These are phyloP conservation scores for Microtus montanus DNA, from an alignment of 2,113 vertebrate species.

Conservation along the genomic window DNA sequence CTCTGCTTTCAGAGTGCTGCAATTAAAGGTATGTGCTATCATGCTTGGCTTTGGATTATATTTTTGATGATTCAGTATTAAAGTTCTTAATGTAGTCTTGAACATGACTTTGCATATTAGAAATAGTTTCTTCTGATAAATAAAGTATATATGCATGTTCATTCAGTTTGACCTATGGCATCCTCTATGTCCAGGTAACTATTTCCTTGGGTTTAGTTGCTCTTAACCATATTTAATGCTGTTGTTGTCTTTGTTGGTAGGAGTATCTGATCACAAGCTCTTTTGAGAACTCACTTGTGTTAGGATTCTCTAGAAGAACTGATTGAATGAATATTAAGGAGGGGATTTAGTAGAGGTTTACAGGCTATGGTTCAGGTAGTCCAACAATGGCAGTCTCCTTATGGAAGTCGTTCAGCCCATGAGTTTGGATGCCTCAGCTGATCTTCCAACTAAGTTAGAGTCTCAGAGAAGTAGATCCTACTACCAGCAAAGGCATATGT, in stretches of 20 bases:
- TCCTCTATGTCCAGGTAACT: background rate
- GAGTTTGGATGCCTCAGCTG: background rate
- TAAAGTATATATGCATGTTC: background rate
- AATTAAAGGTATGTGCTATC: background rate
- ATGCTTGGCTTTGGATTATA: background rate
- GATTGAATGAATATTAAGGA: background rate
- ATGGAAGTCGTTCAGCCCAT: background rate
- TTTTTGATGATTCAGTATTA: slow-evolving; percentile 41
- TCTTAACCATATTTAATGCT: background rate
- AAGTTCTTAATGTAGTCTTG: background rate
- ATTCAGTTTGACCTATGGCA: slow-evolving; percentile 1
- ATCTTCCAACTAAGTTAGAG: background rate
- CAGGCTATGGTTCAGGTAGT: background rate
- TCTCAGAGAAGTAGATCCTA: background rate
- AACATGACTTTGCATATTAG: slow-evolving; percentile 13
- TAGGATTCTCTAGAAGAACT: background rate
- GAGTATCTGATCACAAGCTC: background rate
- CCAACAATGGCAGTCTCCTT: background rate
- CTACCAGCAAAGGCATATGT: background rate
- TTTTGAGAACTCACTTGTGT: background rate
- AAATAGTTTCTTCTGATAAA: slow-evolving; percentile 20
- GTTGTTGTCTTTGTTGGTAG: slow-evolving; percentile 6
- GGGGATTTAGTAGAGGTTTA: background rate
- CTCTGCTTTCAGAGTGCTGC: background rate
- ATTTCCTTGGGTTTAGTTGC: background rate